Base-by-base conservation (phyloP, 1,140 invertebrate species). In the Orius insidiosus region DNA sequence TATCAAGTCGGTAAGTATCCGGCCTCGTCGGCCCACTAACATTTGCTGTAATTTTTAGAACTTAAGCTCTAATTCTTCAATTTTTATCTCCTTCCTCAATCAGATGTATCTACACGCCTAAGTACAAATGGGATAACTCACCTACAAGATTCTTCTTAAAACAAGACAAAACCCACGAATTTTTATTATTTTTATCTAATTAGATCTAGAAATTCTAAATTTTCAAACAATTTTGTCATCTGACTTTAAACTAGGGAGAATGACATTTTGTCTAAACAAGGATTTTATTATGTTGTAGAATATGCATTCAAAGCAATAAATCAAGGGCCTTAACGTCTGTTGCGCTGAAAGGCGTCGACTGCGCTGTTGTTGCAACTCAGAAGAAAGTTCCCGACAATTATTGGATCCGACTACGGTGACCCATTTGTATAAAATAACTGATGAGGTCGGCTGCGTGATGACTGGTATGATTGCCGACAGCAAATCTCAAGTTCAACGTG, bases 231-330 rank as follows among this genome's bases (percentile, higher is more conserved):
- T 24, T 24, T 24, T 24, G 24, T 24, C 24, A 24, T 24, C 24
- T 24, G 24, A 24, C 24, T 24, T 24, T 4, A 24, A 36, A 36
- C 9, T 3, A 36, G 35, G 35, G 24, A 24, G 7, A 24, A 24
- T 24, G 24, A 39, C n/a, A 40, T 19, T 44, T 42, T 43, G n/a
- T n/a, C n/a, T n/a, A n/a, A n/a, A n/a, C n/a, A n/a, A n/a, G n/a
- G n/a, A n/a, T 49, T 39, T 11, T 41, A 33, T 14, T 44, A 50
- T 55, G 56, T 65, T 70, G 32, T 63, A 86, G 95, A 99, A 68
- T 99, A 99, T 83, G 94, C 96, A 1, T 94, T 99, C 60, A 99
- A 99, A 68, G 94, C 96, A 0, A 98, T 98, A 53, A 96, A 95
- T 60, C 92, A 98, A 68, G 92, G 89, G 95, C 93, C 13, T 67